Conservation (phyloP, 2,113 vertebrate genomes). For the Muscicapa adusta region DNA sequence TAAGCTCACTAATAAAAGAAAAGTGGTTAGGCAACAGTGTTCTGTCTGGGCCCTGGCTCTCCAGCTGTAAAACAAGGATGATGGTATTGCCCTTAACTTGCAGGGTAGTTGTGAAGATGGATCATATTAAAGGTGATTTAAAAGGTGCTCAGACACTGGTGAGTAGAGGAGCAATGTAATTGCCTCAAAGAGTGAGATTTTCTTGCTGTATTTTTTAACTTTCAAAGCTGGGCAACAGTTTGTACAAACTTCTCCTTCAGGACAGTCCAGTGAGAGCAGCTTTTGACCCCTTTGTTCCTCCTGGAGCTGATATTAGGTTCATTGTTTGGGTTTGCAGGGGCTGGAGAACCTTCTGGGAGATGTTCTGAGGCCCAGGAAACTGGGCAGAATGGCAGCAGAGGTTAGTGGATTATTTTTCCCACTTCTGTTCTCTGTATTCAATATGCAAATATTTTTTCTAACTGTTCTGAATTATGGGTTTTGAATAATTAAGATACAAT, state of each 20-base stretch:
- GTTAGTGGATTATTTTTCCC: neutral
- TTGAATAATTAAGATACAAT: neutral
- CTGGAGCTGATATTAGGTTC: neutral
- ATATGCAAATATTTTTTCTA: neutral
- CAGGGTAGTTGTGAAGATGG: neutral
- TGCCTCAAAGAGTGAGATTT: neutral
- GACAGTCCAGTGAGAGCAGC: neutral
- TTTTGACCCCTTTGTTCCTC: neutral
- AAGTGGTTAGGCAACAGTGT: neutral
- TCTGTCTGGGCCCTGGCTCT: neutral
- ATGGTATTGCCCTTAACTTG: neutral
- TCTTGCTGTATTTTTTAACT: neutral
- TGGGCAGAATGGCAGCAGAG: fast-evolving
- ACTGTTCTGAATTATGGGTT: neutral
- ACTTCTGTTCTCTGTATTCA: neutral
- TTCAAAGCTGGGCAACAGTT: neutral
- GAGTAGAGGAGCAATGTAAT: neutral
- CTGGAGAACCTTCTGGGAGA: neutral
- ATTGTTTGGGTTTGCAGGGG: neutral
- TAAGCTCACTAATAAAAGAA: constrained; percentile 21
- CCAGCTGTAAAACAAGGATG: constrained; percentile 5
- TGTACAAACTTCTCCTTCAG: neutral
- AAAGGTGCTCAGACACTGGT: neutral
- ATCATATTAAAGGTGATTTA: constrained; percentile 39
- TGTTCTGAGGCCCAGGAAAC: neutral